Conservation (phyloP, 2,113 vertebrate species). For the Amblyopsis rosae region DNA sequence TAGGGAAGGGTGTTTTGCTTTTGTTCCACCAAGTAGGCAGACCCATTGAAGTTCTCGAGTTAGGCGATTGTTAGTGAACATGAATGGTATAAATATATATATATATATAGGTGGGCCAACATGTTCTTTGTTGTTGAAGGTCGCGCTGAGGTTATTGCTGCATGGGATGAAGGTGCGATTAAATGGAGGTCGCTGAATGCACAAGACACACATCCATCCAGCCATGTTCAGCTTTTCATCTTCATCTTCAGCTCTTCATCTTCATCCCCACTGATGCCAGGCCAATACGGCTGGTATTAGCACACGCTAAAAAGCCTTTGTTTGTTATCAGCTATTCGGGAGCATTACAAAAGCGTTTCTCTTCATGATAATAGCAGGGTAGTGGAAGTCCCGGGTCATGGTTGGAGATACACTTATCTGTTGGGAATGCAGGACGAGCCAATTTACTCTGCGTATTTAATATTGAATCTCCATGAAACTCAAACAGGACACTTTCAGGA, state of each 20-base stretch:
- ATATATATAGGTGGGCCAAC: slow-evolving; percentile 41
- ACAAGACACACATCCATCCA: slow-evolving; percentile 20
- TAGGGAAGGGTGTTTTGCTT: slow-evolving; percentile 33
- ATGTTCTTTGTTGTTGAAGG: slow-evolving; percentile 64
- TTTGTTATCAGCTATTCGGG: background rate
- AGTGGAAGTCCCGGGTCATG: too few relatives aligned
- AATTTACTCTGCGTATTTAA: too few relatives aligned
- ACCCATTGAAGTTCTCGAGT: slow-evolving; percentile 60
- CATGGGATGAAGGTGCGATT: slow-evolving; percentile 30
- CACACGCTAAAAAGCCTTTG: background rate
- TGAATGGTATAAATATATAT: slow-evolving; percentile 49
- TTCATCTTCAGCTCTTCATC: slow-evolving; percentile 17
- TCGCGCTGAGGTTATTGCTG: slow-evolving; percentile 55
- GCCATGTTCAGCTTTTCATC: slow-evolving; percentile 18
- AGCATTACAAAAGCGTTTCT: background rate
- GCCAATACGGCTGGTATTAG: background rate
- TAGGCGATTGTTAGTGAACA: slow-evolving; percentile 58
- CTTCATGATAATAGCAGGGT: too few relatives aligned
- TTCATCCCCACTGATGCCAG: background rate
- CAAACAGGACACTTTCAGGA: slow-evolving; percentile 26
- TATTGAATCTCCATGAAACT: background rate
- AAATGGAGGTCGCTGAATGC: slow-evolving; percentile 37
- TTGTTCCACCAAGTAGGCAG: slow-evolving; percentile 45
- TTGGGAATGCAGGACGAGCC: too few relatives aligned
- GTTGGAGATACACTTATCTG: too few relatives aligned